A percentile compares a stretch with the other conserved stretches of the same genome.
These are phyloP conservation scores for Thalassophryne amazonica DNA, from an alignment of 2,797 vertebrate genomes.

Conservation along the genomic window DNA sequence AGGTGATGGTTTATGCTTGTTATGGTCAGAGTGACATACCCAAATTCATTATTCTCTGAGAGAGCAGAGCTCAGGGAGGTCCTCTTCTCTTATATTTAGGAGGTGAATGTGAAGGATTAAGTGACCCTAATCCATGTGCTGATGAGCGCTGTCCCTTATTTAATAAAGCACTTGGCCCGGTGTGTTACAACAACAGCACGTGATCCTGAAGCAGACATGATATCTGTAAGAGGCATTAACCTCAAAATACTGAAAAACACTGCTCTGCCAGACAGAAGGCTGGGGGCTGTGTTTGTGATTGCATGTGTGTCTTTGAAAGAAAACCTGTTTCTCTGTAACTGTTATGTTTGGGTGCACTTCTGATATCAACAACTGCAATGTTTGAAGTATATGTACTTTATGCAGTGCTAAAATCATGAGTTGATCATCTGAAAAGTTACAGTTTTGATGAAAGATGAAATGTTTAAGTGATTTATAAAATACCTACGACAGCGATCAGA, in stretches of 20 bases:
- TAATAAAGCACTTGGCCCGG: neutral
- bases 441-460: no score
- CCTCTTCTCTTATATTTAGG: constrained; percentile 7
- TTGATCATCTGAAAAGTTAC: no score
- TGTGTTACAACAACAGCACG: constrained; percentile 36
- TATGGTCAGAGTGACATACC: neutral
- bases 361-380: no score
- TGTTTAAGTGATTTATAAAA: no score
- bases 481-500: no score
- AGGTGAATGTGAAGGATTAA: constrained; percentile 26
- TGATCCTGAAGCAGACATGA: constrained; percentile 2
- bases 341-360: no score
- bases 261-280: neutral
- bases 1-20: neutral
- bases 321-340: neutral
- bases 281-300: neutral
- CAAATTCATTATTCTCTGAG: neutral
- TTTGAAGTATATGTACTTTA: no score
- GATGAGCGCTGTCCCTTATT: constrained; percentile 16
- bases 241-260: constrained; percentile 6
- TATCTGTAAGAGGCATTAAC: constrained; percentile 29
- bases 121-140: constrained; percentile 34
- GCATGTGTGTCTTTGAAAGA: constrained; percentile 1
- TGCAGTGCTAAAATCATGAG: no score
- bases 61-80: neutral